Base-by-base conservation (phyloP, 2,113 vertebrate genomes). In the Mungos mungo region DNA sequence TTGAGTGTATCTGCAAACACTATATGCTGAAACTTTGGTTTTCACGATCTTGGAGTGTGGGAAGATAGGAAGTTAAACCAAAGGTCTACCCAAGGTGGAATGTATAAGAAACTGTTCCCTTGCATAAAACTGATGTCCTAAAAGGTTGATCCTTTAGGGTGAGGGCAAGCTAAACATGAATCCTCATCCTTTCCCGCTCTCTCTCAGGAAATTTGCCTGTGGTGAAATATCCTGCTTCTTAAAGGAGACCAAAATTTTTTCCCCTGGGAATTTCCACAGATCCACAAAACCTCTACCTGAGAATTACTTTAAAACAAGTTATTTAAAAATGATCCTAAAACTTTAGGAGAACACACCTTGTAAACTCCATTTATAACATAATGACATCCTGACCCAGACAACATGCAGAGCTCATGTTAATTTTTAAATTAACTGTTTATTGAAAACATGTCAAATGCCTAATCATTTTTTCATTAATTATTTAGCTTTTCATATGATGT, bases 231-330 rank as follows among this genome's bases (percentile, higher is more conserved):
- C 50, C 11, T 57, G 69, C 52, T 38, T 94, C 41, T 41, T 33
- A 31, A 21, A 54, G 19, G 41, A 41, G 7, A 86, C 7, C 33
- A 66, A 45, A 66, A 9, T 0, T 29, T 76, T 77, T 95, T 76
- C n/a, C 77, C 31, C 50, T 90, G 35, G 57, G 47, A 90, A 60
- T 82, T 11, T 45, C 11, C 3, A 12, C 16, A 52, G 23, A 19
- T 86, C 45, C 16, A 86, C 16, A 54, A 74, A 69, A 90, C 38
- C 31, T 80, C 45, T 65, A 74, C 7, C 23, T 90, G 25, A 52
- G 57, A 35, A 72, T 84, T 90, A 79, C 35, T 91, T 93, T 91
- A 41, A 92, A 94, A 38, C 66, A 94, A 54, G 68, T 69, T 63
- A 29, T 92, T 83, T 83, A 33, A 50, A 86, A 86, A 69, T 68